Conservation (phyloP, 2,797 vertebrate species). For the Calcarius lapponicus region DNA sequence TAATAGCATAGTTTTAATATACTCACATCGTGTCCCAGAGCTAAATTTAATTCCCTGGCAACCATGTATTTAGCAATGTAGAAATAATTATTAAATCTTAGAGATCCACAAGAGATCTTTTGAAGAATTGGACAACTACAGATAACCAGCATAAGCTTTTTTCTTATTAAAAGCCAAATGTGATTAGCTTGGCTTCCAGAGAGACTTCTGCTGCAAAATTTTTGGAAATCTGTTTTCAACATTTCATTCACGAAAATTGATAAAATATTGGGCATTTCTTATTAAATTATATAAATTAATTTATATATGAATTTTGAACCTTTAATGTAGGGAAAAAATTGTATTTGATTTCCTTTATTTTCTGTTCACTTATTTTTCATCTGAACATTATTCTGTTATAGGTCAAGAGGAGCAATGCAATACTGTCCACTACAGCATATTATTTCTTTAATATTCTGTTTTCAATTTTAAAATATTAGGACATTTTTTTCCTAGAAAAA, state of each 20-base stretch:
- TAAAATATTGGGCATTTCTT: neutral
- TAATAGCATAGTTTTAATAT: neutral
- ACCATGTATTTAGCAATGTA: neutral
- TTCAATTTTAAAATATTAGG: neutral
- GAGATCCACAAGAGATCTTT: neutral
- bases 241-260: neutral
- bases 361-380: neutral
- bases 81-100: neutral
- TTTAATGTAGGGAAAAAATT: neutral
- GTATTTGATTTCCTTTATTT: neutral
- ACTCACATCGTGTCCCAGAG: neutral
- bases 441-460: neutral
- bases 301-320: neutral
- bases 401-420: neutral
- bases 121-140: neutral
- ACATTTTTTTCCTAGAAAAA: neutral
- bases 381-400: neutral
- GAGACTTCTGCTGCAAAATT: neutral
- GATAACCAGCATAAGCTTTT: neutral
- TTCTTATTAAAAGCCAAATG: neutral
- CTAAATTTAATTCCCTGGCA: neutral
- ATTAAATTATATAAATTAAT: neutral
- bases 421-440: neutral
- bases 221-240: neutral
- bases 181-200: neutral